Conservation (phyloP, 2,113 vertebrate species). For the Narcine bancroftii region DNA sequence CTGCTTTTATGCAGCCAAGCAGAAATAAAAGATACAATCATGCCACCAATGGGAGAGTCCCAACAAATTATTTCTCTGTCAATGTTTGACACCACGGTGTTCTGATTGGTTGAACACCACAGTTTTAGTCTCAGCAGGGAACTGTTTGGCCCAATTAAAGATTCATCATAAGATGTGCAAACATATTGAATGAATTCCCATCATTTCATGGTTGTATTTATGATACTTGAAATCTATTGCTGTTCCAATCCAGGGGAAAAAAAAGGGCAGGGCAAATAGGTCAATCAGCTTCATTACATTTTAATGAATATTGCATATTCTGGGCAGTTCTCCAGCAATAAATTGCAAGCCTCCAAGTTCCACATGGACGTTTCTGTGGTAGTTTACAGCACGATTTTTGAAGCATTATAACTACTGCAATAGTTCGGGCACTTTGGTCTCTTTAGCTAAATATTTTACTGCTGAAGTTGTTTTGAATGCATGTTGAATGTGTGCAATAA, state of each 20-base stretch:
- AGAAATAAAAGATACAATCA: background rate
- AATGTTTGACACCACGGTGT: constrained; percentile 15
- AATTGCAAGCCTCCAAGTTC: background rate
- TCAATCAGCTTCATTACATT: background rate
- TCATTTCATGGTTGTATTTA: background rate
- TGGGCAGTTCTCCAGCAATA: constrained; percentile 7
- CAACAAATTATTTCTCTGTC: constrained; percentile 7
- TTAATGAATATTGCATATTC: background rate
- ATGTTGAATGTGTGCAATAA: background rate
- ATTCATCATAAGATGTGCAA: background rate
- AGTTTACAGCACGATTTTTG: background rate
- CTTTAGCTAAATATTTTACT: background rate
- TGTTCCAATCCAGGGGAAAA: background rate
- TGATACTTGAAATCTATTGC: background rate
- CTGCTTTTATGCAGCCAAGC: background rate
- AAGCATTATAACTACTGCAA: background rate
- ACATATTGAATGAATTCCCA: background rate
- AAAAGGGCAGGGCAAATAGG: background rate
- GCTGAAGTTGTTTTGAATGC: background rate
- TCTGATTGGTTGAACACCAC: background rate
- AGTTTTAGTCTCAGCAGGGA: background rate
- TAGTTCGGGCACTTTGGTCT: background rate
- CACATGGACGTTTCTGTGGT: background rate
- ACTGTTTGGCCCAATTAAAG: constrained; percentile 2
- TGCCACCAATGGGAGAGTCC: background rate